Evolutionary conservation across 2,888 invertebrate genomes (phyloP).

Genomic region (Zaprionus obscuricornis): DNA sequence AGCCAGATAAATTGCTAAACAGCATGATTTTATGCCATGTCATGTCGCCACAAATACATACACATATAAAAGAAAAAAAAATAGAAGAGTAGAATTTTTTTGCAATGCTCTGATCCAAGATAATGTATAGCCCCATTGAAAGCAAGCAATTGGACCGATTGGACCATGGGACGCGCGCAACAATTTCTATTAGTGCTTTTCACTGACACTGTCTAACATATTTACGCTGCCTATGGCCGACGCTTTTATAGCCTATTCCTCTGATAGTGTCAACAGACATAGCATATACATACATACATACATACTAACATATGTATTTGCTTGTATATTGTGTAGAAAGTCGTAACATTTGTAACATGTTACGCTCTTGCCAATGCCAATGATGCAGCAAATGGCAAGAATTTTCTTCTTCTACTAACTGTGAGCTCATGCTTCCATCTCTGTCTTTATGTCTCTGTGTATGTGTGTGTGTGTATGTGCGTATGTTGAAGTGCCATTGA

Average conservation of each 20-base stretch:
- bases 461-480: conserved; percentile 5
- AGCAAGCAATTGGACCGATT: conserved; percentile 34
- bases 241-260: too few species aligned
- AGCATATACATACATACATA: background rate
- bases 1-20: conserved; percentile 39
- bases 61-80: too few species aligned
- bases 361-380: conserved; percentile 42
- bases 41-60: conserved; percentile 47
- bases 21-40: conserved; percentile 48
- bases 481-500: conserved; percentile 42
- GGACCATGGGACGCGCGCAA: conserved; percentile 53
- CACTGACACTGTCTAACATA: conserved; percentile 55
- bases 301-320: background rate
- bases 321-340: conserved; percentile 27
- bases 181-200: conserved; percentile 64
- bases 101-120: conserved; percentile 52
- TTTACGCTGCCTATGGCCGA: background rate
- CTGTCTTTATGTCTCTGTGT: conserved; percentile 41
- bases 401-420: too few species aligned
- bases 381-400: conserved; percentile 39
- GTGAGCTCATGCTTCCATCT: too few species aligned
- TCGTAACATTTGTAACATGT: conserved; percentile 60
- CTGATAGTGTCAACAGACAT: conserved; percentile 11
- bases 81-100: conserved; percentile 30
- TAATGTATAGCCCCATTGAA: conserved; percentile 36